These are phyloP conservation scores for Neoascia interrupta DNA, from an alignment of 2,888 invertebrate species.

Conservation along the genomic window DNA sequence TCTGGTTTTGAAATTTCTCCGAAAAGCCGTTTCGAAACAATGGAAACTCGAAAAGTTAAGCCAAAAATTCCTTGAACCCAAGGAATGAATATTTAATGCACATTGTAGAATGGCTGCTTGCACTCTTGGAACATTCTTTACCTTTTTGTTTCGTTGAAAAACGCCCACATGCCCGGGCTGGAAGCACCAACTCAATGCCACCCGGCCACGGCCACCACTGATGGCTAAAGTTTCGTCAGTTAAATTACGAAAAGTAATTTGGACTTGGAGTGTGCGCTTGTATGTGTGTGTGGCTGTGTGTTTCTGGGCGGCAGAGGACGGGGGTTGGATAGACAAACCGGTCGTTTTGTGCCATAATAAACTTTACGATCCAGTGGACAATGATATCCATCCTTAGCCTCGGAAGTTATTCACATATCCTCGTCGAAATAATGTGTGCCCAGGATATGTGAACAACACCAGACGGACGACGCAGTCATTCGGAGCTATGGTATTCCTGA, in stretches of 20 bases:
- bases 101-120: conserved; percentile 62
- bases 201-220: neutral
- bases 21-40: conserved; percentile 34
- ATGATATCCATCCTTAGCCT: conserved; percentile 68
- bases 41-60: conserved; percentile 23
- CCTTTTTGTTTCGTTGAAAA: conserved; percentile 40
- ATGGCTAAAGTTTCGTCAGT: conserved; percentile 63
- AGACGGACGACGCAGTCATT: conserved; percentile 9
- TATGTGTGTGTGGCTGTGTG: conserved; percentile 3
- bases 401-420: conserved; percentile 69
- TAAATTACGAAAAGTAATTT: conserved; percentile 67
- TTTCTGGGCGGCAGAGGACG: neutral
- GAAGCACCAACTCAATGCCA: conserved; percentile 9
- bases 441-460: conserved; percentile 62
- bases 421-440: conserved; percentile 55
- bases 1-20: conserved; percentile 28
- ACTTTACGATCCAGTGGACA: conserved; percentile 69
- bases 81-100: conserved; percentile 66
- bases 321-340: conserved; percentile 55
- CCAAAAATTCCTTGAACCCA: conserved; percentile 65
- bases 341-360: conserved; percentile 69
- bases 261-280: conserved; percentile 3
- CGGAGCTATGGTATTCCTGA: conserved; percentile 42
- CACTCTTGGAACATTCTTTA: conserved; percentile 65
- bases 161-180: neutral